phyloP scores from a whole-genome alignment of 2,888 invertebrate genomes.

The Hemistola chrysoprasaria region DNA sequence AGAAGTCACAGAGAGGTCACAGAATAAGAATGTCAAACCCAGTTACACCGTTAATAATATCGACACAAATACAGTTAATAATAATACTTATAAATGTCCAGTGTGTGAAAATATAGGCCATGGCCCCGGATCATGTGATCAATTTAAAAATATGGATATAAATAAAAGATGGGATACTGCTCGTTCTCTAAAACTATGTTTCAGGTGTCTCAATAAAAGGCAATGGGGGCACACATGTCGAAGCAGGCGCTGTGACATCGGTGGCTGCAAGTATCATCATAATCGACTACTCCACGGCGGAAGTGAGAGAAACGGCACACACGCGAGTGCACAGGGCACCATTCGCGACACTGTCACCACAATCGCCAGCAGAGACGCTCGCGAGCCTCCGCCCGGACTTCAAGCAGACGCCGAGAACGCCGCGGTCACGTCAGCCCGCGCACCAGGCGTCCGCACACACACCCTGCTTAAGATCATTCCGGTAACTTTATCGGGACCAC shows the following conservation, averaged over 20 bases:
- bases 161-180: not conserved
- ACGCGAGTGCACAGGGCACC: not conserved
- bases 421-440: not conserved
- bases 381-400: not conserved
- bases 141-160: not conserved
- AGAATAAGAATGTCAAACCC: no score
- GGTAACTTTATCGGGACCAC: not conserved
- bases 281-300: not conserved
- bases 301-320: no score
- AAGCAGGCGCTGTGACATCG: not conserved
- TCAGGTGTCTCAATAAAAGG: not conserved
- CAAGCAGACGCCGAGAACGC: not conserved
- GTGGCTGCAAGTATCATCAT: not conserved
- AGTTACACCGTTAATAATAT: no score
- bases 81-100: no score
- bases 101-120: no score
- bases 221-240: not conserved
- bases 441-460: no score
- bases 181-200: not conserved
- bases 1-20: no score
- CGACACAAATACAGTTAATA: no score
- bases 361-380: not conserved
- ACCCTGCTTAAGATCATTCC: not conserved
- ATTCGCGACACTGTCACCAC: not conserved
- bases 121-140: no score